Evolutionary conservation across 1,140 invertebrate species (phyloP).

Genomic region (Eupristina koningsbergeri): DNA sequence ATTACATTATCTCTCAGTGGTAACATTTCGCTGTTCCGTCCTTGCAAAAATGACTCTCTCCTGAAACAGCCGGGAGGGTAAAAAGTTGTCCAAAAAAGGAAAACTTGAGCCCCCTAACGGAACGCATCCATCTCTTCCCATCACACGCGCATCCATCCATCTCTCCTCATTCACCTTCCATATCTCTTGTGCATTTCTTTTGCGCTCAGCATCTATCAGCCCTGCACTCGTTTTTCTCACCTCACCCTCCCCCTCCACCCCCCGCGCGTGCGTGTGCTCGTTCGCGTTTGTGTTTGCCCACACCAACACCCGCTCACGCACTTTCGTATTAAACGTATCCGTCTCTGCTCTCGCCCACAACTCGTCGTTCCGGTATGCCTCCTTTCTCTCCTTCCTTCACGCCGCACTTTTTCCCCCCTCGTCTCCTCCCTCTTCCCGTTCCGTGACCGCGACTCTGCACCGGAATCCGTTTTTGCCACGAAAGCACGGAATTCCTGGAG

Average conservation of each 20-base stretch:
- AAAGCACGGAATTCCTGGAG: conserved; percentile 64
- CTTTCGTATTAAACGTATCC: conserved; percentile 11
- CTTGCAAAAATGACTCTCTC: neutral
- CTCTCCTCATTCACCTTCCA: neutral
- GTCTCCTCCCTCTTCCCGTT: conserved; percentile 31
- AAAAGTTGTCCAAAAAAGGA: neutral
- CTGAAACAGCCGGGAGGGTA: neutral
- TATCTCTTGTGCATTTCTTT: neutral
- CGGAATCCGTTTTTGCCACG: conserved; percentile 64
- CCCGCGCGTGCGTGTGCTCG: neutral
- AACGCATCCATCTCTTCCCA: neutral
- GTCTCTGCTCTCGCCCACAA: conserved; percentile 22
- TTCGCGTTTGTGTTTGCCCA: no score
- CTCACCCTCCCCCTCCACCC: neutral
- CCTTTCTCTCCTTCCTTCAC: neutral
- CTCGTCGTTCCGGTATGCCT: conserved; percentile 15
- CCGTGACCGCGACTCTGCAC: conserved; percentile 43
- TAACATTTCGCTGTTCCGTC: neutral
- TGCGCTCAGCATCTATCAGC: conserved; percentile 5
- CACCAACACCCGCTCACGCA: neutral
- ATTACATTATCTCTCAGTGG: neutral
- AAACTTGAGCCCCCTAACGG: neutral
- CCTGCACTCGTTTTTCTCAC: neutral
- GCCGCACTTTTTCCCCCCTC: neutral
- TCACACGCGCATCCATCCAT: conserved; percentile 1